phyloP scores from a whole-genome alignment of 2,888 invertebrate species.

The Sesia apiformis region DNA sequence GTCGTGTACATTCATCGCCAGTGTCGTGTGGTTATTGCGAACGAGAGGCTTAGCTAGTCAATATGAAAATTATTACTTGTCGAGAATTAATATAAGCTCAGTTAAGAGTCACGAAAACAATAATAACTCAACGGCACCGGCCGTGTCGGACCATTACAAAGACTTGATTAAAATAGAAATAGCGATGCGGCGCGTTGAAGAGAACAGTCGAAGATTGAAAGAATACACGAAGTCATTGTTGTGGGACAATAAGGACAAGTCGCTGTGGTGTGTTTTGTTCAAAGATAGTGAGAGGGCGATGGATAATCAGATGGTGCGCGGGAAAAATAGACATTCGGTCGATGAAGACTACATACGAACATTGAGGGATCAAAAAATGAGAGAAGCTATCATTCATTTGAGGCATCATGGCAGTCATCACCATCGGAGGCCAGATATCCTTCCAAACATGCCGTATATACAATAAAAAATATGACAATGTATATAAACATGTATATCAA shows the following conservation, averaged over 20 bases:
- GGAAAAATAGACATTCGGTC: constrained; percentile 37
- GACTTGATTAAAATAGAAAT: constrained; percentile 71
- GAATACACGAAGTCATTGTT: constrained; percentile 67
- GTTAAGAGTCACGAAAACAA: constrained; percentile 37
- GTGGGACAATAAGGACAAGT: constrained; percentile 70
- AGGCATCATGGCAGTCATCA: constrained; percentile 62
- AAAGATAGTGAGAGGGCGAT: constrained; percentile 51
- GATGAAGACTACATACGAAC: constrained; percentile 56
- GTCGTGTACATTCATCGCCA: constrained; percentile 61
- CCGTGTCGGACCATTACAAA: constrained; percentile 62
- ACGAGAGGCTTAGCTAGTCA: constrained; percentile 49
- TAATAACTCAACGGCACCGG: constrained; percentile 41
- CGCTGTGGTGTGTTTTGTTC: constrained; percentile 69
- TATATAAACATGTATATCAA: constrained; percentile 14
- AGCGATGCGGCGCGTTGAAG: constrained; percentile 69
- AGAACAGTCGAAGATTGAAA: constrained; percentile 64
- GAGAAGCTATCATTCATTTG: constrained; percentile 57
- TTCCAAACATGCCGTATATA: constrained; percentile 54
- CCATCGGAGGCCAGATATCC: constrained; percentile 46
- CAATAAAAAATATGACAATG: constrained; percentile 33
- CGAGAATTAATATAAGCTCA: constrained; percentile 70
- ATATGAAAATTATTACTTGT: constrained; percentile 72
- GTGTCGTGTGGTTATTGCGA: constrained; percentile 65
- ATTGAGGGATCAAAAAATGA: constrained; percentile 58
- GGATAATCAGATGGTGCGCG: constrained; percentile 31